Base-by-base conservation (phyloP, 1,140 invertebrate genomes). In the Drosophila prosaltans region DNA sequence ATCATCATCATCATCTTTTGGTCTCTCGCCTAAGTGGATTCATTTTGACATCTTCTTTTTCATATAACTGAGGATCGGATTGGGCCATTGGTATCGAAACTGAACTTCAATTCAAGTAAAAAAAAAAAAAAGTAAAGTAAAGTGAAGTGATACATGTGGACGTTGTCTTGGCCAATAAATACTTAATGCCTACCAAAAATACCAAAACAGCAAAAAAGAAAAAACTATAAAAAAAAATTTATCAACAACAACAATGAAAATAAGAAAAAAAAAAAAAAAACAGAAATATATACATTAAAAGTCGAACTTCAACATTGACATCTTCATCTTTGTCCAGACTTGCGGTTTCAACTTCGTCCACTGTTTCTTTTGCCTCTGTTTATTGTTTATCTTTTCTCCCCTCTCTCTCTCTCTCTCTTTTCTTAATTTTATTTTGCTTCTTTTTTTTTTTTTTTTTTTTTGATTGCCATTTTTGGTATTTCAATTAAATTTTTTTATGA, bases 401-500 rank as follows among this genome's bases (percentile, higher is more conserved):
- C 32, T 36, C 32, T 36, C 32, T 36, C 32, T 36, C 16, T 16
- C 16, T 16, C 16, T 16, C 16, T 36, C 2, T 51, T 51, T 51
- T 51, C 24, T 51, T 26, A 51, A 51, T 26, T 51, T 51, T 51
- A 51, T 51, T 51, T 43, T 51, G 1, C 39, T 51, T 21, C 39
- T n/a, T n/a, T 48, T 16, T 48, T 24, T 48, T 48, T 7, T 11
- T 48, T 21, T 48, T 58, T 66, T 79, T 63, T 73, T 82, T 83
- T 72, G 84, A 68, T 89, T 83, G 84, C 84, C 84, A 89, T 89
- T 89, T 89, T 89, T 89, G 84, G 84, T 89, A 89, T 89, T 89
- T 89, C 84, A 89, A 89, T 89, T 89, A 89, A 89, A 89, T 89
- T 89, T 89, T 84, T 89, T 89, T 89, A 89, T 89, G 84, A 89